Evolutionary conservation across 2,888 invertebrate species (phyloP), one percentile per base, ranked within the genome.

Genomic region (Pseudoips prasinana): DNA sequence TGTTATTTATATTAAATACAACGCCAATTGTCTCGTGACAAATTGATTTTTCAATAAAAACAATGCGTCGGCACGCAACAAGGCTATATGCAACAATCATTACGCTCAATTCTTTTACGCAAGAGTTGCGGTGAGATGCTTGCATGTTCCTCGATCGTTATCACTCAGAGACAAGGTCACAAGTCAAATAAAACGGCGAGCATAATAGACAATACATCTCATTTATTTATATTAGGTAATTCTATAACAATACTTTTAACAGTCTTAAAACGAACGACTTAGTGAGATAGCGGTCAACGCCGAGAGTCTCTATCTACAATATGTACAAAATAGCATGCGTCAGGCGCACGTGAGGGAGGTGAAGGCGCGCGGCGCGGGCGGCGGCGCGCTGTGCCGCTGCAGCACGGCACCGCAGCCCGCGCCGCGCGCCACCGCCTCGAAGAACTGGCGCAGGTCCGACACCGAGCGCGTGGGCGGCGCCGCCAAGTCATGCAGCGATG

Each of bases 371-470:
- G 82, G 71, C 47, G 64, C 65, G 40, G 79, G 68, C 46, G 78
- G 73, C 11, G 83, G 82, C 27, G 73, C 84, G 51, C 82, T 80
- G 62, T 75, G 74, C 7, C 82, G 66, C 52, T 74, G 81, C 28
- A 70, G 37, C 27, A 61, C 57, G 9, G 73, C 66, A 41, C 68
- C 65, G 34, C 71, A 51, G 24, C 77, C 75, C 52, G 78, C 71
- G 48, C 87, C 84, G 58, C 86, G 80, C 51, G 87, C 87, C 46
- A 90, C 90, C 23, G 91, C 91, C 64, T 93, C 93, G 73, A 93
- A 93, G 76, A 92, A 92, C 72, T 92, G 91, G 51, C 94, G 91
- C 77, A 93, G 90, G 64, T 93, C 92, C 35, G 92, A 89, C 10
- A 93, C 93, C 10, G 90, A 87, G 10, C 90, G 86, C 42, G 90